These are phyloP conservation scores for Temnothorax ravouxi DNA, from an alignment of 2,888 invertebrate genomes.

Conservation along the genomic window DNA sequence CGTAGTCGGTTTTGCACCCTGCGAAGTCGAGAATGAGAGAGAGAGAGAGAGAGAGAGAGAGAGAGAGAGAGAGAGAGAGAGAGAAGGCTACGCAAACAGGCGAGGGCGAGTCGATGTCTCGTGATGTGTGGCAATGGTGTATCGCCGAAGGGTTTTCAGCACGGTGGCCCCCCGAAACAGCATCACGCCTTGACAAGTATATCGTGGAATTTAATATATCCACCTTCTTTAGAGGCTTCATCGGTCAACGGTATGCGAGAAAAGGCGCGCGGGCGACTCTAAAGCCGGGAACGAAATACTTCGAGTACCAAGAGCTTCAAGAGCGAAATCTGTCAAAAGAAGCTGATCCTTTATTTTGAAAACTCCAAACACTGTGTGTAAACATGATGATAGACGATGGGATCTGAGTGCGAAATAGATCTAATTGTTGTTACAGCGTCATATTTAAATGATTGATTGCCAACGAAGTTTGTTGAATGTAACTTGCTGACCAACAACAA, in stretches of 20 bases:
- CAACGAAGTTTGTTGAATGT: not conserved
- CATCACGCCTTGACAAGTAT: conserved; percentile 83
- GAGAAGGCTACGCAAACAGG: conserved; percentile 20
- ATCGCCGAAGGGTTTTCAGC: conserved; percentile 78
- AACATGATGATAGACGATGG: not conserved
- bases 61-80: conserved; percentile 49
- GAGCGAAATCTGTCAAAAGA: conserved; percentile 15
- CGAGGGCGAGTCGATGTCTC: conserved; percentile 50
- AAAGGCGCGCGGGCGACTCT: conserved; percentile 34
- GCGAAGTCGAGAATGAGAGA: conserved; percentile 69
- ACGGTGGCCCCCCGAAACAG: conserved; percentile 60
- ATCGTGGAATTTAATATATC: conserved; percentile 83
- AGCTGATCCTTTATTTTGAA: conserved; percentile 45
- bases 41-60: conserved; percentile 51
- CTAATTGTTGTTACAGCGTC: not conserved
- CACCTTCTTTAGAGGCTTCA: conserved; percentile 63
- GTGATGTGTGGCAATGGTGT: conserved; percentile 61
- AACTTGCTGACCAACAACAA: not conserved
- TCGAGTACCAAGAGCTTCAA: conserved; percentile 8
- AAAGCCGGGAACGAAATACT: conserved; percentile 62
- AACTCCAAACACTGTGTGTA: not conserved
- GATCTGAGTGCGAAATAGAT: not conserved
- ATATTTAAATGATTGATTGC: not conserved
- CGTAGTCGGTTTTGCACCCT: conserved; percentile 80
- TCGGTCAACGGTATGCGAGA: conserved; percentile 35